Evolutionary conservation across 2,888 invertebrate species (phyloP), one percentile per base, ranked within the genome.

Genomic region (Argynnis bischoffii): DNA sequence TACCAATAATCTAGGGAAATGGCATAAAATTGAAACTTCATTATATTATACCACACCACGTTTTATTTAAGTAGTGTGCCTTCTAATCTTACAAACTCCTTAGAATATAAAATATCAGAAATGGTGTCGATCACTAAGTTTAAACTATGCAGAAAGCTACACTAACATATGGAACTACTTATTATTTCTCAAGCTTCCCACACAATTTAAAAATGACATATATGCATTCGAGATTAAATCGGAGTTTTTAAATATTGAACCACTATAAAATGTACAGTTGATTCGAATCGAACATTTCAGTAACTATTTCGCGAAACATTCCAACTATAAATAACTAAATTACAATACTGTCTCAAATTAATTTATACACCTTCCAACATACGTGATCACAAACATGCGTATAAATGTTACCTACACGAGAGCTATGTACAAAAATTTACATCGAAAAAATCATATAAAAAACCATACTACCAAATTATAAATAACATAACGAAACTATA

Each of bases 401-500:
- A 81, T 78, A 80, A 80, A 76, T 74, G 69, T 72, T 51, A 70
- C 75, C 74, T 76, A 79, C 76, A 76, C 74, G 74, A 76, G 74
- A 76, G 74, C 74, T 88, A 88, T 89, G 80, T 87, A 87, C 85
- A 83, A 73, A 82, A 87, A 83, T 87, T 76, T 89, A 89, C 88
- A 88, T 74, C 69, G 72, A 74, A 71, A 26, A 67, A 74, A 67
- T 70, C 72, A 76, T 67, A 76, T 74, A 79, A 69, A 74, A 76
- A 75, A 76, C 72, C 74, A 69, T 76, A 76, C 79, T 61, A 61
- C 51, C 61, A 61, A 53, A 84, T 81, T 82, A 86, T 85, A 86
- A 85, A 84, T 86, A 86, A 78, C 59, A 79, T 76, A 82, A 73
- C 72, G 79, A 84, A 84, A 79, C 83, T 87, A 89, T 90, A 90